Evolutionary conservation across 2,888 invertebrate genomes (phyloP).

Genomic region (Bimastos eiseni): DNA sequence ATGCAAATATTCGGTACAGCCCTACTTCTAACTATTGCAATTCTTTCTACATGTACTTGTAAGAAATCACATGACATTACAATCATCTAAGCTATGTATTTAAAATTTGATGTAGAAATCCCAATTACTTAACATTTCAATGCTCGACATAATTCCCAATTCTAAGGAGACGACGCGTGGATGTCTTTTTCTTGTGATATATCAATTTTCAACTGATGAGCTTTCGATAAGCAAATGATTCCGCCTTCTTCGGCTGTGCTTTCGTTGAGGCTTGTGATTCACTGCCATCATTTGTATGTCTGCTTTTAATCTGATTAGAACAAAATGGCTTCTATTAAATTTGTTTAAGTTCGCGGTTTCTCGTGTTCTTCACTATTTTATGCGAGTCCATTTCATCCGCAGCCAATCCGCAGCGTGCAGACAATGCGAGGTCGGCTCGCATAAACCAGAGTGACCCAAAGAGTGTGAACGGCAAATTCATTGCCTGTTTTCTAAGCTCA

Average conservation of each 20-base stretch:
- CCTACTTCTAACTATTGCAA: too few relatives aligned
- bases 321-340: neutral
- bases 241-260: neutral
- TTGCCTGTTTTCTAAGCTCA: neutral
- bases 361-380: neutral
- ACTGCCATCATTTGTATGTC: neutral
- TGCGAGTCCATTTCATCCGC: neutral
- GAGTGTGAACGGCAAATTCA: neutral
- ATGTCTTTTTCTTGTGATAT: neutral
- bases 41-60: too few relatives aligned
- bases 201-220: neutral
- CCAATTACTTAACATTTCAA: neutral
- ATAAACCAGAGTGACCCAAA: neutral
- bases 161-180: neutral
- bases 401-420: neutral
- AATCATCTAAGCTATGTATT: neutral
- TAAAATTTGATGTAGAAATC: neutral
- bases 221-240: neutral
- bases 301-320: neutral
- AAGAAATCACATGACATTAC: neutral
- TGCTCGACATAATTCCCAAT: neutral
- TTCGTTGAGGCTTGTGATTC: neutral
- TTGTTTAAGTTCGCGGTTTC: neutral
- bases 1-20: too few relatives aligned
- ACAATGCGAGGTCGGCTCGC: neutral